A percentile compares a stretch with the other conserved stretches of the same genome.
Evolutionary conservation across 2,888 invertebrate genomes (phyloP).

Genomic region (Dynastes maya): DNA sequence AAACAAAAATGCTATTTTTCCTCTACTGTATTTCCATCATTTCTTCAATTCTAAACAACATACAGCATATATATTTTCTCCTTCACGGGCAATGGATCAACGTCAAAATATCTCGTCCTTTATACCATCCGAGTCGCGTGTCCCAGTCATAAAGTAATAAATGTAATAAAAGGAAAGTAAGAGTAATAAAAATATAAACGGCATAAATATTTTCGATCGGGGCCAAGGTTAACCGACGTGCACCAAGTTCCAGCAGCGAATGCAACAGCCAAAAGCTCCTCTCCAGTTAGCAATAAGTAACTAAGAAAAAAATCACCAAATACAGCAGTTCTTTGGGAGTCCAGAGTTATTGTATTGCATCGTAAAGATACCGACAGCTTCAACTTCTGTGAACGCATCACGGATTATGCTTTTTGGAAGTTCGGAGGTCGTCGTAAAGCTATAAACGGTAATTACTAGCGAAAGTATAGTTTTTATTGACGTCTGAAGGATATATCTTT

Average conservation of each 20-base stretch:
- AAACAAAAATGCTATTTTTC: no score
- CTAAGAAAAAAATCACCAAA: not conserved
- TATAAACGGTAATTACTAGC: not conserved
- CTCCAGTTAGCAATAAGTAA: not conserved
- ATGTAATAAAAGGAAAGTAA: constrained; percentile 61
- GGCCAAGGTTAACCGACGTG: constrained; percentile 58
- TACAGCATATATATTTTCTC: no score
- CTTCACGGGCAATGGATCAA: no score
- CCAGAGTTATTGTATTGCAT: not conserved
- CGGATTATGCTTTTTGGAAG: not conserved
- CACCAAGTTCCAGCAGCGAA: not conserved
- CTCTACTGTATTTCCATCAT: no score
- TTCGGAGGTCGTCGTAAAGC: not conserved
- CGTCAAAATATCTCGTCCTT: no score
- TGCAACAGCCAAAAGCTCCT: not conserved
- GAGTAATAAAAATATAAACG: constrained; percentile 59
- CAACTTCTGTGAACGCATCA: not conserved
- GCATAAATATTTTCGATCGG: constrained; percentile 57
- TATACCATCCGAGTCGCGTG: constrained; percentile 46
- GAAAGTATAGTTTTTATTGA: not conserved
- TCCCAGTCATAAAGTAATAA: constrained; percentile 50
- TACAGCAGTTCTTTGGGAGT: not conserved
- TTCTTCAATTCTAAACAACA: no score
- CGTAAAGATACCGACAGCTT: not conserved
- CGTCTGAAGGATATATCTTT: no score